Evolutionary conservation across 2,888 invertebrate species (phyloP), one percentile per base, ranked within the genome.

Genomic region (Heliconius charithonia): DNA sequence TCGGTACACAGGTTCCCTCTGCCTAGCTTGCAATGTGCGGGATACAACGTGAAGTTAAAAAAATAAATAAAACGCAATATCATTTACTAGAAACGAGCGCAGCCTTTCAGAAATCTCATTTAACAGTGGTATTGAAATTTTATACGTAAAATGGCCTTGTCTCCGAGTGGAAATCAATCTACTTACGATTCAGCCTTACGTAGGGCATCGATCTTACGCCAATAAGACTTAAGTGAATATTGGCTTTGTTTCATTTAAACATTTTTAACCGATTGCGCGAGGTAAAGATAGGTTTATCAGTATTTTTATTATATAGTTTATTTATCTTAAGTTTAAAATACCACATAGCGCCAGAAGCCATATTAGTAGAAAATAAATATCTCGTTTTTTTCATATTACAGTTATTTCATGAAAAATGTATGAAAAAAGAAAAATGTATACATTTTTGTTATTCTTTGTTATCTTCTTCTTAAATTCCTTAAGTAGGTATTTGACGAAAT

Each of bases 1-100:
- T 32, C 7, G 7, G 32, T 32, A 1, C 32, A 1, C 9, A 32
- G 32, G 32, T 32, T 32, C 32, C 32, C 32, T 32, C 32, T 32
- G 32, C 32, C 32, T 9, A 32, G 32, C 32, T 32, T 9, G 32
- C 32, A 9, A 32, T 32, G 9, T 32, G 32, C 32, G 9, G 32
- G 32, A 32, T 32, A 32, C 32, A 32, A 9, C 32, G 32, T 32
- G 32, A 32, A 7, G 32, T 9, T 32, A 32, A 32, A 32, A 32
- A 83, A 85, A 81, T 6, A 86, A 92, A 92, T 91, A 92, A 91
- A 88, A 89, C 87, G 90, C 89, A 90, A 91, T 92, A 90, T 89
- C 89, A 91, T 90, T 89, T 66, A 77, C 37, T 73, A 65, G 85
- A 87, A 91, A 91, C 88, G 89, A 89, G 88, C 62, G 89, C 86